Conservation (phyloP, 2,888 invertebrate genomes). For the Tetranychus truncatus region DNA sequence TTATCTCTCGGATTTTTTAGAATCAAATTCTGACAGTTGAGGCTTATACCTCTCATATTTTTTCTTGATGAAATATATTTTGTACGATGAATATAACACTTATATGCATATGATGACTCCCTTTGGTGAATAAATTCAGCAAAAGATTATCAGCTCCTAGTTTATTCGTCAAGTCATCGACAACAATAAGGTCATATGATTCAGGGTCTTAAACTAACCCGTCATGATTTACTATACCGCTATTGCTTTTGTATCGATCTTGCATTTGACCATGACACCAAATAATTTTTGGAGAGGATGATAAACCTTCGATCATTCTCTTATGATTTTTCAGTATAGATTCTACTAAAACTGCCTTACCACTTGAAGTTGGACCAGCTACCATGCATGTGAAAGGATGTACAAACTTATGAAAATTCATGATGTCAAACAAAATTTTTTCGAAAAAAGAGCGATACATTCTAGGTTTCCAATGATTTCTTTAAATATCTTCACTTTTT, state of each 20-base stretch:
- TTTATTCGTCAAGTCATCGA: conserved; percentile 20
- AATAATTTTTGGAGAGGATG: neutral
- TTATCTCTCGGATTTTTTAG: conserved; percentile 2
- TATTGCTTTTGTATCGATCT: neutral
- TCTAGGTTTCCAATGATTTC: no score
- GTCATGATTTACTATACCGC: neutral
- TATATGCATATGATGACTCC: conserved; percentile 18
- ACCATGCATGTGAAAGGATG: conserved; percentile 17
- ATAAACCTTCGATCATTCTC: neutral
- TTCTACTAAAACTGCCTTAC: conserved; percentile 13
- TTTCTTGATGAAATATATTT: conserved; percentile 19
- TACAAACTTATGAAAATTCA: neutral
- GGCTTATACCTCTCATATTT: conserved; percentile 16
- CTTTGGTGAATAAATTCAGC: conserved; percentile 18
- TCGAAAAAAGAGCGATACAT: no score
- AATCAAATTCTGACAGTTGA: conserved; percentile 12
- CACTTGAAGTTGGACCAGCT: conserved; percentile 16
- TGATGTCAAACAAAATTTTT: no score
- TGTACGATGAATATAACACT: conserved; percentile 19
- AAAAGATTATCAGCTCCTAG: neutral
- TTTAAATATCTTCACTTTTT: no score
- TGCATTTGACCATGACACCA: conserved; percentile 16
- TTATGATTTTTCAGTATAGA: conserved; percentile 7
- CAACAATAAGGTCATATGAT: neutral
- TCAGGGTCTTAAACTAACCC: neutral